These are phyloP conservation scores for Drosophila varians DNA, from an alignment of 1,140 invertebrate genomes.

Conservation along the genomic window DNA sequence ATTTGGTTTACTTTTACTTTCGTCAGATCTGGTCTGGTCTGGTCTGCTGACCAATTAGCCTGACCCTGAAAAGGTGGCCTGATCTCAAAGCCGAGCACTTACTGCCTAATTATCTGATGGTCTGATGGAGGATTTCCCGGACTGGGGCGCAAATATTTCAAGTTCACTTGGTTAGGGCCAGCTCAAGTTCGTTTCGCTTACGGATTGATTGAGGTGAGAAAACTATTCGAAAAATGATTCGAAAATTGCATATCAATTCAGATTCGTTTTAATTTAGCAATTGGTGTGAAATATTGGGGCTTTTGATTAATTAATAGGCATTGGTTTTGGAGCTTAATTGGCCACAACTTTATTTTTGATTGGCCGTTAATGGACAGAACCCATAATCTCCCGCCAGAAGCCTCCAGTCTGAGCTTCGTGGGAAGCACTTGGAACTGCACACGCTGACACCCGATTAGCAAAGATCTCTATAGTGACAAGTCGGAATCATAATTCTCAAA, in stretches of 20 bases:
- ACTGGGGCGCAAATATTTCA: background rate
- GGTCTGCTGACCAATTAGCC: slow-evolving; percentile 4
- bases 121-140: slow-evolving; percentile 13
- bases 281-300: background rate
- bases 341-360: no score
- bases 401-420: slow-evolving; percentile 42
- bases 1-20: slow-evolving; percentile 70
- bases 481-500: slow-evolving; percentile 57
- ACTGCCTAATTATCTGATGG: slow-evolving; percentile 47
- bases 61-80: slow-evolving; percentile 15
- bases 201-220: slow-evolving; percentile 5
- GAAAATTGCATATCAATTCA: slow-evolving; percentile 12
- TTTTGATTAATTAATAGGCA: background rate
- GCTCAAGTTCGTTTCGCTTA: slow-evolving; percentile 14
- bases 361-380: background rate
- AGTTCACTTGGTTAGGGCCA: slow-evolving; percentile 4
- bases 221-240: slow-evolving; percentile 26
- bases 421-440: slow-evolving; percentile 30
- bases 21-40: slow-evolving; percentile 16
- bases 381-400: slow-evolving; percentile 7
- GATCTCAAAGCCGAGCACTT: slow-evolving; percentile 25
- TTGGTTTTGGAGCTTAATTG: background rate
- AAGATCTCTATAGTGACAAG: slow-evolving; percentile 54
- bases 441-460: slow-evolving; percentile 16
- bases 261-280: background rate